These are phyloP conservation scores for Vanessa cardui DNA, from an alignment of 2,888 invertebrate genomes.

Conservation along the genomic window DNA sequence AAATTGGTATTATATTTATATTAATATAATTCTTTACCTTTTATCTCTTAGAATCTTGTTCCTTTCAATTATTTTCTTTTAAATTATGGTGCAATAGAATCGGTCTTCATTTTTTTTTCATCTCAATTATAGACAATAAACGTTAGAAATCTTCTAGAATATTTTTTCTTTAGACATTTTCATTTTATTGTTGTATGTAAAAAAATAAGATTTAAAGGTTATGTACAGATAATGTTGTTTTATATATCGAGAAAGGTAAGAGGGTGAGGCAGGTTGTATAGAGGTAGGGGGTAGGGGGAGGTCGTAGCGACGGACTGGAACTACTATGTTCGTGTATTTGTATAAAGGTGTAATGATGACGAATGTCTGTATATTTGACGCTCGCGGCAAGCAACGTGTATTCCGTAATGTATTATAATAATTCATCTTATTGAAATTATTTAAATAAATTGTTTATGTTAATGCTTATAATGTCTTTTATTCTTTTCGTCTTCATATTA, in stretches of 20 bases:
- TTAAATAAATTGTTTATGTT: constrained; percentile 80
- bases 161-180: constrained; percentile 10
- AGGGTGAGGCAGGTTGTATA: constrained; percentile 22
- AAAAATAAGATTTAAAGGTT: constrained; percentile 21
- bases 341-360: constrained; percentile 48
- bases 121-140: constrained; percentile 33
- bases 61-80: background rate
- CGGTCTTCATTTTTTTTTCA: constrained; percentile 3
- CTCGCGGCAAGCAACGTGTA: constrained; percentile 45
- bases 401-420: constrained; percentile 72
- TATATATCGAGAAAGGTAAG: constrained; percentile 17
- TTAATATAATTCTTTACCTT: constrained; percentile 11
- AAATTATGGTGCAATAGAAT: constrained; percentile 26
- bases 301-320: background rate
- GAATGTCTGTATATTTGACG: constrained; percentile 51
- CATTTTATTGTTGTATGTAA: constrained; percentile 24
- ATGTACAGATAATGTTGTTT: constrained; percentile 32
- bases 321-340: constrained; percentile 40
- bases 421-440: constrained; percentile 70
- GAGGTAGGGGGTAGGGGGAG: background rate
- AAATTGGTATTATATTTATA: constrained; percentile 40
- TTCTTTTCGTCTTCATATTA: constrained; percentile 28
- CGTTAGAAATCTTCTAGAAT: constrained; percentile 8
- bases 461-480: constrained; percentile 59
- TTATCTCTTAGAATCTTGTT: constrained; percentile 4